Evolutionary conservation across 1,140 invertebrate genomes (phyloP).

Genomic region (Drepana arcuata): DNA sequence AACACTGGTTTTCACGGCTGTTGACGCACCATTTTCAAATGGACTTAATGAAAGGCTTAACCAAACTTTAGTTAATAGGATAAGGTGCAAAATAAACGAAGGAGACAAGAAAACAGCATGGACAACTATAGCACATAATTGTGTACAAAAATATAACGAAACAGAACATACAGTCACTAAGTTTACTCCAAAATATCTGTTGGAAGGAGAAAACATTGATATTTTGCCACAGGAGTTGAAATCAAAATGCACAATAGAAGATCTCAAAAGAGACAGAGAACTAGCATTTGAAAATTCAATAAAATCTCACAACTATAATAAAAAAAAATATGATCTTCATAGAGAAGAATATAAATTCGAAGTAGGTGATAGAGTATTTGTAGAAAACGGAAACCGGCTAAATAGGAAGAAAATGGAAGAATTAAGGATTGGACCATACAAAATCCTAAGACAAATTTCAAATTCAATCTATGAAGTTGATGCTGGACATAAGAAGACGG

Average conservation of each 20-base stretch:
- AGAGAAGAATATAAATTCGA: slow-evolving; percentile 2
- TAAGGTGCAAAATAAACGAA: slow-evolving; percentile 18
- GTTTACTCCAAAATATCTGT: slow-evolving; percentile 26
- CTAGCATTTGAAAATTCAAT: no score
- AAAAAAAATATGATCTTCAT: slow-evolving; percentile 10
- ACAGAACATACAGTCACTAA: slow-evolving; percentile 34
- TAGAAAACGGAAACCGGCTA: background rate
- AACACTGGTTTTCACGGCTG: slow-evolving; percentile 18
- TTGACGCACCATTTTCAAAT: slow-evolving; percentile 15
- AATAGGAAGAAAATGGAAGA: background rate
- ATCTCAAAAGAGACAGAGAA: slow-evolving; percentile 11
- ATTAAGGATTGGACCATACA: background rate
- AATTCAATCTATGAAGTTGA: background rate
- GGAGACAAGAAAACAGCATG: slow-evolving; percentile 9
- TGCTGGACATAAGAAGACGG: background rate
- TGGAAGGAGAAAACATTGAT: slow-evolving; percentile 12
- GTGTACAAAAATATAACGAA: no score
- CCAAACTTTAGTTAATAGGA: slow-evolving; percentile 21
- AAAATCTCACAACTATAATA: slow-evolving; percentile 14
- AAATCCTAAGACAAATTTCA: background rate
- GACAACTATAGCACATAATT: slow-evolving; percentile 18
- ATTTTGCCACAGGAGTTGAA: slow-evolving; percentile 15
- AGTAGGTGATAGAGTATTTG: background rate
- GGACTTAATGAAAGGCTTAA: no score
- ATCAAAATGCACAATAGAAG: slow-evolving; percentile 6